Base-by-base conservation (phyloP, 2,888 invertebrate species). In the Linyphia triangularis region DNA sequence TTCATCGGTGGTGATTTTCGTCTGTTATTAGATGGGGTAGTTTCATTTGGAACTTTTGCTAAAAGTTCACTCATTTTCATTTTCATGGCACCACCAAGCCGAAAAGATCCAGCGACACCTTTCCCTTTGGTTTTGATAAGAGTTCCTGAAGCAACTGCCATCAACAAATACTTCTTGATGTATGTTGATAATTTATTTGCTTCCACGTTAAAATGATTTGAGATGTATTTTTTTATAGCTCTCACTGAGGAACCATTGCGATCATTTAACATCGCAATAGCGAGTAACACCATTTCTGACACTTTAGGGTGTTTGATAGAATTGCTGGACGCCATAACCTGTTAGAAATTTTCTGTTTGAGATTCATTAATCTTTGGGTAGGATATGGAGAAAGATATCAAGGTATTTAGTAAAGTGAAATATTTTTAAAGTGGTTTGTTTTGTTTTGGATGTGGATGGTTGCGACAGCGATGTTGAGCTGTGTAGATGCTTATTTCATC, bases 141-240 rank as follows among this genome's bases (percentile, higher is more conserved):
- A 43, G 86, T 89, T 2, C 92, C 92, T 51, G 93, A 93, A 0
- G 92, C 93, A n/a, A 95, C 94, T 24, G 94, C 94, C n/a, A 92
- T 91, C 91, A 94, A 95, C 89, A 95, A 90, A 90, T 94, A 95
- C 88, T 94, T 94, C 90, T 94, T 94, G 90, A 95, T 95, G 92
- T 95, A 1, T 94, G 93, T 0, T 94, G 93, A 63, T 94, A 91
- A 67, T n/a, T 88, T 89, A 30, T 86, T 81, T n/a, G 69, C 63
- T 26, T 81, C 78, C 0, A 86, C 75, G n/a, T 86, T 86, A 43
- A 84, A 95, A 84, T 93, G 94, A 30, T 93, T 93, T 16, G 93
- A 92, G 65, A 95, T 94, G 92, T 94, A 95, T 91, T 95, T 95
- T 92, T 95, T 95, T 92, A 95, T 95, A 0, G 94, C 94, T 79